phyloP scores from a whole-genome alignment of 1,140 invertebrate species.

The Penaeus japonicus region DNA sequence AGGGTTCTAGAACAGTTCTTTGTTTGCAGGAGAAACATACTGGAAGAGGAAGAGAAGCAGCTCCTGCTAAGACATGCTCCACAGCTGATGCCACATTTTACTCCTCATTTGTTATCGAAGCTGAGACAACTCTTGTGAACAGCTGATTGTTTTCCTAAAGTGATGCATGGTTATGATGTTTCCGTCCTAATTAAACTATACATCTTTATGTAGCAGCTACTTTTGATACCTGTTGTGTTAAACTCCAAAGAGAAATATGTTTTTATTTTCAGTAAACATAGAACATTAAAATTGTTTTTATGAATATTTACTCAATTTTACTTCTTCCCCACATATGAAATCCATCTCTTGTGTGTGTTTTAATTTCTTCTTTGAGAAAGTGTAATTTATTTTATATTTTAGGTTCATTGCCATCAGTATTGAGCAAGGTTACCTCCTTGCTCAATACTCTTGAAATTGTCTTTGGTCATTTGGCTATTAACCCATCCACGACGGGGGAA shows the following conservation, averaged over 20 bases:
- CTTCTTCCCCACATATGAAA: too few relatives aligned
- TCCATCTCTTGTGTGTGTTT: background rate
- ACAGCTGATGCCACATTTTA: constrained; percentile 17
- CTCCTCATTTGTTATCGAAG: background rate
- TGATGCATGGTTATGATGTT: too few relatives aligned
- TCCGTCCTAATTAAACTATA: background rate
- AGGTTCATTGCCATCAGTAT: too few relatives aligned
- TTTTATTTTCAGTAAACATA: background rate
- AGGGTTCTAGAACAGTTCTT: background rate
- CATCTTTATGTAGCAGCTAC: background rate
- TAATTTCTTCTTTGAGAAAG: too few relatives aligned
- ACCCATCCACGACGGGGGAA: too few relatives aligned
- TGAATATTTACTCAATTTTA: too few relatives aligned
- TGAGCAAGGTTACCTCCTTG: too few relatives aligned
- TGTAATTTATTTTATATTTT: too few relatives aligned
- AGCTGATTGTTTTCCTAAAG: too few relatives aligned
- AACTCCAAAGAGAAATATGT: background rate
- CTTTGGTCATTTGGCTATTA: too few relatives aligned
- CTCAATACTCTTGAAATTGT: too few relatives aligned
- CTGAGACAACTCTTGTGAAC: constrained; percentile 8
- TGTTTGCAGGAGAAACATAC: constrained; percentile 4
- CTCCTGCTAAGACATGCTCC: constrained; percentile 28
- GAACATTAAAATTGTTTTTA: too few relatives aligned
- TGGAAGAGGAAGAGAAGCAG: constrained; percentile 39
- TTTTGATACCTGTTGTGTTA: background rate